These are phyloP conservation scores for Gryllus bimaculatus DNA, from an alignment of 1,140 invertebrate species.

Conservation along the genomic window DNA sequence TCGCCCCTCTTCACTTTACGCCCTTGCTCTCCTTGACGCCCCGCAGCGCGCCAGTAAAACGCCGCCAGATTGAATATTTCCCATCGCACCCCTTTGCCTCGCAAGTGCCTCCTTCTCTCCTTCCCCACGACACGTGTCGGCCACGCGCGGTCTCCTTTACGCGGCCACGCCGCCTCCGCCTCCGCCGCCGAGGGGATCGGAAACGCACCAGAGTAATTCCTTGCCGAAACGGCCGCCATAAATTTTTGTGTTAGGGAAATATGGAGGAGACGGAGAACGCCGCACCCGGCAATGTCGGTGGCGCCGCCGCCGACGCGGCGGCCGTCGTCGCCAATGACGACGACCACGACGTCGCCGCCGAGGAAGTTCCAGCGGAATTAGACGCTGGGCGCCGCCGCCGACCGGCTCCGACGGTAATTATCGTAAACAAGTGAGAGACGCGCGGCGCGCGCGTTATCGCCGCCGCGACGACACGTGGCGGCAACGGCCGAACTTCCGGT, in stretches of 20 bases:
- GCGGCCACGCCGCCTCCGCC: too few relatives aligned
- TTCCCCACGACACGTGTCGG: not conserved
- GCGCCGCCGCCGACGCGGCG: too few relatives aligned
- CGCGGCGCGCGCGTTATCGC: not conserved
- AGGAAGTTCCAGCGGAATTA: not conserved
- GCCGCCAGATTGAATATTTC: not conserved
- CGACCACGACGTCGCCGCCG: too few relatives aligned
- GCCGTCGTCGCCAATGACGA: too few relatives aligned
- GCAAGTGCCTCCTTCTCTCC: not conserved
- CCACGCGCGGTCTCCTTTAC: not conserved
- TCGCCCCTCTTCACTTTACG: too few relatives aligned
- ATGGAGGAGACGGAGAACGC: not conserved
- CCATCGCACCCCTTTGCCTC: not conserved
- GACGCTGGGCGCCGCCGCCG: not conserved
- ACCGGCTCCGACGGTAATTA: not conserved
- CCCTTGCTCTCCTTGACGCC: too few relatives aligned
- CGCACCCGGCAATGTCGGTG: too few relatives aligned
- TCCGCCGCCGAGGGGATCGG: not conserved
- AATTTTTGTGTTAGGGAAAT: conserved; percentile 5
- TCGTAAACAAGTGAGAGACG: not conserved
- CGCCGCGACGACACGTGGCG: not conserved
- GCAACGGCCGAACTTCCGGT: not conserved
- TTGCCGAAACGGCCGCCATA: not conserved
- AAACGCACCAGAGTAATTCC: not conserved
- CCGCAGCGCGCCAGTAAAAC: too few relatives aligned